These are phyloP conservation scores for Bergia puertoricense DNA, from an alignment of 92 coral and sea anemone species.

Conservation along the genomic window DNA sequence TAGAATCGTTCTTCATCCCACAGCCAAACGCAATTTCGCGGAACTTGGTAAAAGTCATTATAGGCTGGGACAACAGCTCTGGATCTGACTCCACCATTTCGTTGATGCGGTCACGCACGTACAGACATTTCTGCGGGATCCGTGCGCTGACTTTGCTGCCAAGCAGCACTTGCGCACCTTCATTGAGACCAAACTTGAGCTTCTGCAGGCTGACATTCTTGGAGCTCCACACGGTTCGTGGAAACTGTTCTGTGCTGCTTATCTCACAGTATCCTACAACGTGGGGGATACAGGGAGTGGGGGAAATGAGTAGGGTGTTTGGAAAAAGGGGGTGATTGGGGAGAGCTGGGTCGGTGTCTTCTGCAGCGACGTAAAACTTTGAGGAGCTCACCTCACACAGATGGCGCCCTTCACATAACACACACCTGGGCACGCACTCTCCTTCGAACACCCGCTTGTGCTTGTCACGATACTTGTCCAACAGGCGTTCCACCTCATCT, in stretches of 20 bases:
- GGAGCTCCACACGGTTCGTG: conserved; percentile 65
- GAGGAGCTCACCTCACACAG: conserved; percentile 73
- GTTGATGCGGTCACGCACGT: conserved; percentile 77
- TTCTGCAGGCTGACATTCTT: conserved; percentile 83
- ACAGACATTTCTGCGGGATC: conserved; percentile 89
- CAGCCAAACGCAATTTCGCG: conserved; percentile 86
- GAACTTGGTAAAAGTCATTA: conserved; percentile 63
- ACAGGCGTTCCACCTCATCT: conserved; percentile 75
- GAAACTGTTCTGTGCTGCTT: conserved; percentile 79
- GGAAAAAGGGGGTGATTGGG: conserved; percentile 29
- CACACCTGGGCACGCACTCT: conserved; percentile 78
- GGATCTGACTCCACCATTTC: conserved; percentile 70
- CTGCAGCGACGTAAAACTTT: conserved; percentile 61
- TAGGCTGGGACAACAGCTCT: conserved; percentile 74
- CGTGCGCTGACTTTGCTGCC: conserved; percentile 73
- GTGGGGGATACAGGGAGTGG: conserved; percentile 83
- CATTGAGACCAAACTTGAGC: conserved; percentile 71
- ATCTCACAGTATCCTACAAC: conserved; percentile 86
- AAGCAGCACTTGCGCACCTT: conserved; percentile 74
- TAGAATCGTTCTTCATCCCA: conserved; percentile 82
- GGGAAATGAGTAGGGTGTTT: conserved; percentile 33
- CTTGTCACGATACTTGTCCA: conserved; percentile 72
- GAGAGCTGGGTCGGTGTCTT: not conserved
- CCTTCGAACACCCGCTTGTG: conserved; percentile 80
- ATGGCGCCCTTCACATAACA: conserved; percentile 73